Conservation (phyloP, 2,888 invertebrate species). For the Hoplodrina blanda region DNA sequence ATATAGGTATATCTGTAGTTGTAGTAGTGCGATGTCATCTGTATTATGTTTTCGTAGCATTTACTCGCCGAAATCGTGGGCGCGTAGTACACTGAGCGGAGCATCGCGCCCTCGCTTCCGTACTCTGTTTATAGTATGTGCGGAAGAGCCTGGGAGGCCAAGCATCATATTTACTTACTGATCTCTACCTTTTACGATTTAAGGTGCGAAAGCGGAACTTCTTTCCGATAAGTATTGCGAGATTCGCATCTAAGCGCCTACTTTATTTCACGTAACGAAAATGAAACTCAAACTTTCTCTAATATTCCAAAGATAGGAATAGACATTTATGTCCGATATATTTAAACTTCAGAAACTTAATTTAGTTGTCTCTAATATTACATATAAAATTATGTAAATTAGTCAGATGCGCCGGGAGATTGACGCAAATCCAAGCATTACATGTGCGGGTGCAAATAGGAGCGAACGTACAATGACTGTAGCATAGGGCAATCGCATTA, state of each 20-base stretch:
- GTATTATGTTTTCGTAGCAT: slow-evolving; percentile 63
- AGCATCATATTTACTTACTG: slow-evolving; percentile 75
- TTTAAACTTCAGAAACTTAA: slow-evolving; percentile 23
- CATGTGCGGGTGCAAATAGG: slow-evolving; percentile 72
- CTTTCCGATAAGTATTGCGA: slow-evolving; percentile 46
- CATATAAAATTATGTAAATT: slow-evolving; percentile 67
- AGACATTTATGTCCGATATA: slow-evolving; percentile 39
- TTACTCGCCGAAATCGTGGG: slow-evolving; percentile 68
- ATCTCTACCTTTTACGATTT: slow-evolving; percentile 73
- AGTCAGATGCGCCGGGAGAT: slow-evolving; percentile 76
- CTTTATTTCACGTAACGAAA: slow-evolving; percentile 23
- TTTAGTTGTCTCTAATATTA: slow-evolving; percentile 70
- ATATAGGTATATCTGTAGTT: slow-evolving; percentile 62
- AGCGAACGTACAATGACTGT: slow-evolving; percentile 65
- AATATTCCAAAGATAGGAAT: slow-evolving; percentile 29
- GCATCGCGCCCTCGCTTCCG: slow-evolving; percentile 80
- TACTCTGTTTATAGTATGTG: slow-evolving; percentile 84
- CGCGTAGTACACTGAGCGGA: slow-evolving; percentile 64
- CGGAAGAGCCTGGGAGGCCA: slow-evolving; percentile 86
- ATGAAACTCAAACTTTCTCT: slow-evolving; percentile 42
- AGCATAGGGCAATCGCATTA: slow-evolving; percentile 66
- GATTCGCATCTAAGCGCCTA: slow-evolving; percentile 24
- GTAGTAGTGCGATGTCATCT: slow-evolving; percentile 67
- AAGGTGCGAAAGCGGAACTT: slow-evolving; percentile 65
- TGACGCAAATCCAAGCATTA: slow-evolving; percentile 79